Evolutionary conservation across 1,140 invertebrate species (phyloP), one percentile per base, ranked within the genome.

Genomic region (Drosophila erecta): DNA sequence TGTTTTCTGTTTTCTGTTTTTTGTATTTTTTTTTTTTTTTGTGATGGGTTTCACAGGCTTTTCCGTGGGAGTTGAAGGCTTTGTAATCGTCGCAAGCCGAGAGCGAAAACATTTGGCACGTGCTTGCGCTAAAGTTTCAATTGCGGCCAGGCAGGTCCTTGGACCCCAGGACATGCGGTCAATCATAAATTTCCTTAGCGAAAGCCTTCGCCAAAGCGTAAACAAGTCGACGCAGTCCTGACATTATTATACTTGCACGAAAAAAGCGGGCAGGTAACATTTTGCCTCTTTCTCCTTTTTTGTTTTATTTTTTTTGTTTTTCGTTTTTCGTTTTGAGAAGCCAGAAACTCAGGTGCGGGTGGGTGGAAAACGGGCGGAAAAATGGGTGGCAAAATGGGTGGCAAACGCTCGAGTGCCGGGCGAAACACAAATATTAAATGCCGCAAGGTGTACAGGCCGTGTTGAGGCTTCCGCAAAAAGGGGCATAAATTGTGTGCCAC

Each of bases 381-480:
- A 17, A 17, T 1, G 17, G 17, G 17, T 30, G 41, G 35, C 38
- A n/a, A n/a, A 30, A 30, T 30, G 37, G 37, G 59, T 30, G 41
- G 35, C 38, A 55, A 37, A 53, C 57, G 61, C 22, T 65, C 59
- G 61, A 54, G 55, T 10, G 30, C 30, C 74, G 61, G 79, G 69
- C 69, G 56, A 77, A 64, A 84, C 84, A 81, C 83, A 86, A 87
- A 86, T 86, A 86, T 87, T 87, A 86, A 86, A 86, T 87, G 75
- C 83, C 79, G 81, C 84, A 86, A 87, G 83, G 83, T 86, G 71
- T 79, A 76, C 75, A 57, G 79, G 69, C 75, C 60, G 69, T 86
- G 81, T 76, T 71, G 73, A 69, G 73, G 81, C 81, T 86, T 72
- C 61, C 49, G 60, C 83, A 81, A 71, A 86, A 87, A 81, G 85